Evolutionary conservation across 2,888 invertebrate species (phyloP).

Genomic region (Cybosia mesomella): DNA sequence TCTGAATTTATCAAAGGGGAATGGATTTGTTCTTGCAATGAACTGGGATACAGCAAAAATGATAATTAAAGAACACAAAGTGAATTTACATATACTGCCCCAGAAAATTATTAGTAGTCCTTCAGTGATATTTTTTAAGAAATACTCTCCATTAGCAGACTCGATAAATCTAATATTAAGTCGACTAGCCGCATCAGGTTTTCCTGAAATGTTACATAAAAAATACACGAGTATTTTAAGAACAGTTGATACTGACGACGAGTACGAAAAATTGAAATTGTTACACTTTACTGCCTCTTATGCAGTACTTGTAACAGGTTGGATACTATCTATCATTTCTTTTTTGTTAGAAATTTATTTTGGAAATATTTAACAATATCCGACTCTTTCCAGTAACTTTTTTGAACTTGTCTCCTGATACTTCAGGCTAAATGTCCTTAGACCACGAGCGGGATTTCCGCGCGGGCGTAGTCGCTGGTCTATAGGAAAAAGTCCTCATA

Average conservation of each 20-base stretch:
- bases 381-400: slow-evolving; percentile 16
- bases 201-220: slow-evolving; percentile 63
- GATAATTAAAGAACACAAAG: slow-evolving; percentile 53
- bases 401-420: no score
- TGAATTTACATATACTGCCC: slow-evolving; percentile 62
- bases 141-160: slow-evolving; percentile 66
- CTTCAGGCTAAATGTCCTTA: no score
- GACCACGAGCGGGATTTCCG: no score
- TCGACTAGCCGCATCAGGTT: slow-evolving; percentile 66
- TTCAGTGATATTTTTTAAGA: slow-evolving; percentile 72
- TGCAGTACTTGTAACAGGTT: slow-evolving; percentile 65
- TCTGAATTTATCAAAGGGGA: slow-evolving; percentile 61
- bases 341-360: slow-evolving; percentile 66
- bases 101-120: slow-evolving; percentile 64
- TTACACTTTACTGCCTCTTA: slow-evolving; percentile 74
- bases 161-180: slow-evolving; percentile 62
- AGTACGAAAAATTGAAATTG: slow-evolving; percentile 59
- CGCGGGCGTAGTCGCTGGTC: no score
- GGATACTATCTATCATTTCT: slow-evolving; percentile 60
- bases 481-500: no score
- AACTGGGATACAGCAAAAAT: slow-evolving; percentile 60
- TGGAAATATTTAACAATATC: slow-evolving; percentile 41
- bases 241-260: slow-evolving; percentile 29
- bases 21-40: slow-evolving; percentile 70
- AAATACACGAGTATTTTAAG: slow-evolving; percentile 47